These are phyloP conservation scores for Chrysolina haemoptera DNA, from an alignment of 2,888 invertebrate genomes.

Conservation along the genomic window DNA sequence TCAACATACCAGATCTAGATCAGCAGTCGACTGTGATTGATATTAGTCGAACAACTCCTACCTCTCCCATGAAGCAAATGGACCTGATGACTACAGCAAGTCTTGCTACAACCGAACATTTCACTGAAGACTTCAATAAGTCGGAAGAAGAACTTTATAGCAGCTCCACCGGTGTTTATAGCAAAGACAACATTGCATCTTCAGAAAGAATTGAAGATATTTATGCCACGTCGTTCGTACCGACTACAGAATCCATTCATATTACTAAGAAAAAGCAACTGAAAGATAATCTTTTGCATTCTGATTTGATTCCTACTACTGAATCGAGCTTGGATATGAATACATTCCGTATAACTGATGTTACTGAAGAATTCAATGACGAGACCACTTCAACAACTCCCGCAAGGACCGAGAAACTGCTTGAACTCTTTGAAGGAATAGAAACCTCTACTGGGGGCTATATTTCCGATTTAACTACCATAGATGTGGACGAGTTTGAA, in stretches of 20 bases:
- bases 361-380: slow-evolving; percentile 28
- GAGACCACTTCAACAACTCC: neutral
- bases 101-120: slow-evolving; percentile 3
- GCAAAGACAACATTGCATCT: neutral
- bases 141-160: neutral
- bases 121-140: neutral
- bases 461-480: neutral
- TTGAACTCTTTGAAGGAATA: neutral
- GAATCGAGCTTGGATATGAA: slow-evolving; percentile 22
- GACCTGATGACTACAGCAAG: neutral
- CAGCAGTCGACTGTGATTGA: slow-evolving; percentile 9
- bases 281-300: slow-evolving; percentile 32
- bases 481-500: neutral
- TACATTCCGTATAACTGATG: slow-evolving; percentile 8
- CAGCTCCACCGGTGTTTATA: neutral
- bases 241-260: slow-evolving; percentile 34
- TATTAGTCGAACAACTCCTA: neutral
- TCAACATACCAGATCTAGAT: neutral
- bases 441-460: slow-evolving; percentile 18
- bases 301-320: slow-evolving; percentile 27
- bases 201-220: slow-evolving; percentile 27
- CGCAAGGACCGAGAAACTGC: neutral
- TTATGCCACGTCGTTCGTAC: slow-evolving; percentile 36
- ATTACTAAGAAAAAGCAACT: slow-evolving; percentile 41
- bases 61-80: neutral